phyloP scores from a whole-genome alignment of 2,888 invertebrate genomes.

The Hydriomena furcata region DNA sequence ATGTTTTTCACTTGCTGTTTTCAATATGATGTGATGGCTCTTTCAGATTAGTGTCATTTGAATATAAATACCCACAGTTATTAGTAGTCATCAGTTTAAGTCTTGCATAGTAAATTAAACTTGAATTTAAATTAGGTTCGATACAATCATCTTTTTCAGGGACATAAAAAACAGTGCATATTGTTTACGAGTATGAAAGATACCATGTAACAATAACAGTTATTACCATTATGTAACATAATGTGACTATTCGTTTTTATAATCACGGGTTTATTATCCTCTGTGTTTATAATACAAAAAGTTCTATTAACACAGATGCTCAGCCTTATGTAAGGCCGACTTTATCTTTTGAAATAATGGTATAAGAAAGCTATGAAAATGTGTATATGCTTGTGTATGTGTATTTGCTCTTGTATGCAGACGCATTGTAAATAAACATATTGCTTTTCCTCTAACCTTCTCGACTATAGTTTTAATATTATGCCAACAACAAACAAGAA shows the following conservation, averaged over 20 bases:
- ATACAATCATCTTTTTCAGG: slow-evolving; percentile 15
- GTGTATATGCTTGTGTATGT: slow-evolving; percentile 12
- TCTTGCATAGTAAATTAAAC: background rate
- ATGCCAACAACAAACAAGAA: no score
- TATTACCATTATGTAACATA: slow-evolving; percentile 29
- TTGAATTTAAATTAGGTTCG: background rate
- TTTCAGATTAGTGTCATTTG: background rate
- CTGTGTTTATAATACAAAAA: slow-evolving; percentile 50
- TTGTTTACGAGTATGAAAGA: slow-evolving; percentile 28
- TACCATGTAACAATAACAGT: slow-evolving; percentile 19
- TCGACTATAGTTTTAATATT: no score
- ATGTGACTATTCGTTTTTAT: slow-evolving; percentile 32
- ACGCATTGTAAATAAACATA: background rate
- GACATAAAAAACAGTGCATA: slow-evolving; percentile 19
- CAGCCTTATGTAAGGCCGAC: slow-evolving; percentile 65
- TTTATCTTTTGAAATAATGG: slow-evolving; percentile 58
- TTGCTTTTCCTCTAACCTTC: background rate
- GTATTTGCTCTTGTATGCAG: no score
- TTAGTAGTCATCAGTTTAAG: background rate
- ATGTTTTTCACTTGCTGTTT: no score
- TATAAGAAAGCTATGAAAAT: slow-evolving; percentile 4
- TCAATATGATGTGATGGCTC: no score
- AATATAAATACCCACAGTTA: no score
- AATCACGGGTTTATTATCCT: slow-evolving; percentile 38
- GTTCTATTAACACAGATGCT: slow-evolving; percentile 76